Base-by-base conservation (phyloP, 2,113 vertebrate species). In the Rhodinocichla rosea region DNA sequence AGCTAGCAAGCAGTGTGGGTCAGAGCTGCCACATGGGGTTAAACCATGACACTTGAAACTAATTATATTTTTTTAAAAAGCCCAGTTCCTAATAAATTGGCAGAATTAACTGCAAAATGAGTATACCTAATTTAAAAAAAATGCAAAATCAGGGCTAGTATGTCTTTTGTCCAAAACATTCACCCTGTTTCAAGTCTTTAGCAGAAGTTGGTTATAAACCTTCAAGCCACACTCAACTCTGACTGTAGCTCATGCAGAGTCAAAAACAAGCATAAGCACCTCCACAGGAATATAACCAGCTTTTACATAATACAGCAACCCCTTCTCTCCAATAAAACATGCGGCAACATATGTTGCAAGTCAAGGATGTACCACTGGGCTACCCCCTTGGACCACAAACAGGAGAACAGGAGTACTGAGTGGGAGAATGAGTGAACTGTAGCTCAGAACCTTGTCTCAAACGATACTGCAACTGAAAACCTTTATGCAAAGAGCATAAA, bases 251-350 rank as follows among this genome's bases (percentile, higher is more conserved):
- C 56, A 44, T 19, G 11, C 9, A 42, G 28, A 22, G 24, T 49
- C 52, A 57, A 52, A 92, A 91, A 15, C 37, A 83, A 53, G 32
- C n/a, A 16, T 5, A 67, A 57, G 21, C 5, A 67, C 24, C n/a
- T 57, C 62, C 3, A 18, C 3, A 40, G 0, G 0, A 67, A 40
- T 32, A 21, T 62, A 91, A 26, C 2, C 27, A 55, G 47, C 18
- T 75, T 92, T 76, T 67, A 79, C 2, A 2, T 23, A 70, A 85
- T 5, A 57, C 8, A 91, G 35, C n/a, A 53, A 56, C 2, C 8
- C 6, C 8, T 76, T 62, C n/a, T 49, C 63, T 69, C 55, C 76
- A 47, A 62, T 23, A 62, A 62, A 62, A 49, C 24, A n/a, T 21
- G 6, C 18, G 40, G 30, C 22, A 92, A 44, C 3, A 19, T 3